Evolutionary conservation across 35 echinoderm and acorn worm genomes (phyloP), one percentile per base, ranked within the genome.

Genomic region (Chiridota heheva): DNA sequence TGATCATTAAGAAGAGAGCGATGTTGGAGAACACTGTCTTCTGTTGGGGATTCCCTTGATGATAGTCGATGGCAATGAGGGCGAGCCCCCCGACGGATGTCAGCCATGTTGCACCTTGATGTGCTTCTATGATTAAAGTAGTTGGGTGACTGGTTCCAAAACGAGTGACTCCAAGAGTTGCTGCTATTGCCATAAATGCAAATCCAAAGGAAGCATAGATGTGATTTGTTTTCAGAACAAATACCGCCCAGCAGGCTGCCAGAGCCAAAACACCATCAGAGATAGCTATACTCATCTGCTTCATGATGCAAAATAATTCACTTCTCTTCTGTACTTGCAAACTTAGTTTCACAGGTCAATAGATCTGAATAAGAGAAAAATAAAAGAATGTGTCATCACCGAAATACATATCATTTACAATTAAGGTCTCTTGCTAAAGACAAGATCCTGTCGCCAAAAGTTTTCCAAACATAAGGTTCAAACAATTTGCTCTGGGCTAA

Each of bases 191-290:
- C 49, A 85, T 88, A 22, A 88, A 22, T 1, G 86, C 29, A 35
- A 98, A 98, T 0, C 95, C 95, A 60, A 84, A 30, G 2, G 87
- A 60, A 63, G 82, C 67, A 5, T 73, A 40, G 5, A 73, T 16
- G 28, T 82, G 68, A 43, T 60, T 46, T 5, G 36, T 37, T 40
- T 36, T 46, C 1, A 88, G 29, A 60, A 98, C 31, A 8, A 66
- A 72, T 3, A 92, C 25, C 0, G 84, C 74, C 15, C 79, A 74
- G 20, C 84, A 79, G 0, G 95, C 70, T 4, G 89, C 58, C 10
- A 91, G 20, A 4, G 89, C 86, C 20, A 98, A 75, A n/a, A 91
- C 76, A 15, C 84, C 79, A 76, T 98, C 95, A 3, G 95, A 98
- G 16, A 98, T 32, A 5, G 95, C 89, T 16, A 81, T 84, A 48